These are phyloP conservation scores for Gobio gobio DNA, from an alignment of 2,113 vertebrate species.

Conservation along the genomic window DNA sequence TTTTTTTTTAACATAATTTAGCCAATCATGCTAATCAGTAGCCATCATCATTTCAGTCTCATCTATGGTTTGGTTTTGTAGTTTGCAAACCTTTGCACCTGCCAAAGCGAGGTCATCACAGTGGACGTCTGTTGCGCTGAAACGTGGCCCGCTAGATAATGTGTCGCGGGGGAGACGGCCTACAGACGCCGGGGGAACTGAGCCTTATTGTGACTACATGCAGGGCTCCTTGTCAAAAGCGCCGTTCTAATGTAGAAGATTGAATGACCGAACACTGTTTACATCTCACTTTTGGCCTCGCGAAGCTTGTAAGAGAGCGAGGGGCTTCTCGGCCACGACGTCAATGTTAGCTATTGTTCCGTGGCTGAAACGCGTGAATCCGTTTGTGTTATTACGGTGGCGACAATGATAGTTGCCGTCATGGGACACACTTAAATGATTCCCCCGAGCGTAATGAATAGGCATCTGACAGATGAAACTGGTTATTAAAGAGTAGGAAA, in stretches of 20 bases:
- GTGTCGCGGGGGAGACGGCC: constrained; percentile 69
- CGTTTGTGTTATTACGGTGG: constrained; percentile 18
- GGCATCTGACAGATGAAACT: constrained; percentile 49
- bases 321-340: constrained; percentile 51
- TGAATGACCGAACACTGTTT: constrained; percentile 79
- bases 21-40: background rate
- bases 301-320: constrained; percentile 58
- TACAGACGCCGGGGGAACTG: constrained; percentile 63
- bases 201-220: constrained; percentile 64
- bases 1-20: background rate
- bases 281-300: constrained; percentile 70
- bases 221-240: constrained; percentile 73
- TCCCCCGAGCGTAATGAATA: constrained; percentile 59
- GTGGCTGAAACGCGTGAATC: constrained; percentile 49
- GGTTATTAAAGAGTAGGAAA: constrained; percentile 58
- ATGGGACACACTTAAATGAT: constrained; percentile 55
- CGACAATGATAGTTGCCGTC: constrained; percentile 50
- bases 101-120: constrained; percentile 57
- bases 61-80: background rate
- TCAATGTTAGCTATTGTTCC: constrained; percentile 58
- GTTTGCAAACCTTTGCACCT: background rate
- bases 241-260: constrained; percentile 71
- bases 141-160: constrained; percentile 72
- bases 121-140: constrained; percentile 75
- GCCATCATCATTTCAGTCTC: background rate